phyloP scores from a whole-genome alignment of 2,797 vertebrate genomes.

The Cyclopterus lumpus region DNA sequence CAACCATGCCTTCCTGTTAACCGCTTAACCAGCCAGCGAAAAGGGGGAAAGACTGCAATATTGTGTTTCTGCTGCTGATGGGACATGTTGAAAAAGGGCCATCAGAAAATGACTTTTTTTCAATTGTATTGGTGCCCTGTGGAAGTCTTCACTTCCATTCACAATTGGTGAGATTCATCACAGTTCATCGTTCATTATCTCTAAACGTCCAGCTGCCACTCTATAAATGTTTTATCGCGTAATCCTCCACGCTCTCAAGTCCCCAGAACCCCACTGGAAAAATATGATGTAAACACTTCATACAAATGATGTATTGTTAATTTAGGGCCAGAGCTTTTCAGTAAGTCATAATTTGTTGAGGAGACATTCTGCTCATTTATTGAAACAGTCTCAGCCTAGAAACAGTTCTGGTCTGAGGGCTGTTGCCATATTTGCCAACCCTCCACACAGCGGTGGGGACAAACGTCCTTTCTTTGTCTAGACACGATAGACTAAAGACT shows the following conservation, averaged over 20 bases:
- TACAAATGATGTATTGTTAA: slow-evolving; percentile 11
- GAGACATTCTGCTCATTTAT: slow-evolving; percentile 48
- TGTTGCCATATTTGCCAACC: slow-evolving; percentile 56
- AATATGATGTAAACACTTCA: slow-evolving; percentile 24
- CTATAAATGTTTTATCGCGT: background rate
- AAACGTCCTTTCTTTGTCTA: slow-evolving; percentile 47
- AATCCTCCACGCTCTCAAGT: background rate
- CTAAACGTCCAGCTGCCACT: slow-evolving; percentile 8
- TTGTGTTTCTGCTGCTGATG: slow-evolving; percentile 70
- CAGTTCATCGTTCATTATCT: slow-evolving; percentile 31
- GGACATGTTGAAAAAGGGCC: slow-evolving; percentile 56
- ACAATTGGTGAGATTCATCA: slow-evolving; percentile 33
- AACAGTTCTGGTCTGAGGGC: slow-evolving; percentile 45
- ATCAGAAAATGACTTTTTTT: slow-evolving; percentile 44
- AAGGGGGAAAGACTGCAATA: slow-evolving; percentile 51
- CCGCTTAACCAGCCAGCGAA: slow-evolving; percentile 58
- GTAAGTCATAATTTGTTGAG: slow-evolving; percentile 45
- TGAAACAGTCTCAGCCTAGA: slow-evolving; percentile 45
- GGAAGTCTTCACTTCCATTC: slow-evolving; percentile 43
- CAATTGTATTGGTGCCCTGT: slow-evolving; percentile 45
- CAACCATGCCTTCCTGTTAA: slow-evolving; percentile 56
- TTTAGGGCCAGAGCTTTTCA: slow-evolving; percentile 28
- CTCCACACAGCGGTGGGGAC: slow-evolving; percentile 35
- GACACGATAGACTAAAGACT: slow-evolving; percentile 49
- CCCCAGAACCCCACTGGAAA: background rate